phyloP scores from a whole-genome alignment of 2,888 invertebrate species.

The Falcaria lacertinaria region DNA sequence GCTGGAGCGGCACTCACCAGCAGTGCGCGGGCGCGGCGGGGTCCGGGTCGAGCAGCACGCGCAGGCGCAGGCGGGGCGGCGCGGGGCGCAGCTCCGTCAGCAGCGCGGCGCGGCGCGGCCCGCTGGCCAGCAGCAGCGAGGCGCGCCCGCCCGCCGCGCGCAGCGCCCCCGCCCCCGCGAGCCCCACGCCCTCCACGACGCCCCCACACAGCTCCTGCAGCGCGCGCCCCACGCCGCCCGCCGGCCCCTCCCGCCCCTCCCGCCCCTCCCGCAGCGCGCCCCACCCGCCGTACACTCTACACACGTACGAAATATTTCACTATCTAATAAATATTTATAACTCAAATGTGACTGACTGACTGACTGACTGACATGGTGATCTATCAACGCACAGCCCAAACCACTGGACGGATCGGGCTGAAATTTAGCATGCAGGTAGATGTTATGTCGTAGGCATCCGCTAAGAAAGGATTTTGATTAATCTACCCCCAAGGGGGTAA shows the following conservation, averaged over 20 bases:
- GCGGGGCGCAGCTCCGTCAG: conserved; percentile 84
- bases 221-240: conserved; percentile 82
- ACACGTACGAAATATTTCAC: not conserved
- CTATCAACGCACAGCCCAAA: no score
- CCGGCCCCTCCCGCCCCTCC: conserved; percentile 80
- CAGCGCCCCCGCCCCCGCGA: conserved; percentile 70
- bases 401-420: no score
- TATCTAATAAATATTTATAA: no score
- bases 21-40: conserved; percentile 86
- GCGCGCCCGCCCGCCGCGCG: conserved; percentile 82
- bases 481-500: no score
- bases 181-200: conserved; percentile 83
- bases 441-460: no score
- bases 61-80: conserved; percentile 82
- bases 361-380: no score
- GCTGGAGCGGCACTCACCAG: no score
- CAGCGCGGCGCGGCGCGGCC: conserved; percentile 85
- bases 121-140: conserved; percentile 80
- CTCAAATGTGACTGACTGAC: no score
- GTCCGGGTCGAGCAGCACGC: conserved; percentile 80
- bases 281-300: conserved; percentile 85
- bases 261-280: conserved; percentile 77
- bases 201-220: conserved; percentile 87
- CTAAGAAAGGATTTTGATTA: no score
- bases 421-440: no score